phyloP scores from a whole-genome alignment of 2,113 vertebrate genomes.

The Phylloscopus trochilus region DNA sequence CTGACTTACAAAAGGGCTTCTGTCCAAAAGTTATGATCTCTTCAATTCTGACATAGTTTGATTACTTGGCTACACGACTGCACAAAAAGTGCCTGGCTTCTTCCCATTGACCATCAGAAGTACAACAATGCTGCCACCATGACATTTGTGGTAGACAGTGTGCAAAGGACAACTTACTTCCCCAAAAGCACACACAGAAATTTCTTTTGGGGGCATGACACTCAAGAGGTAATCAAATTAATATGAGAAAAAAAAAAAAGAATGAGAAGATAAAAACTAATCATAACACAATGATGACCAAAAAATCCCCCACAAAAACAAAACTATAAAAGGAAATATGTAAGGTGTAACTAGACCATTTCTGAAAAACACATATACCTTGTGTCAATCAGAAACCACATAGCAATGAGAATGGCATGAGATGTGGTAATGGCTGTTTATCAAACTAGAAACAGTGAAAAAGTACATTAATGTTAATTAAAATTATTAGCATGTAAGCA shows the following conservation, averaged over 20 bases:
- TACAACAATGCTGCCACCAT: not conserved
- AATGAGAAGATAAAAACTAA: not conserved
- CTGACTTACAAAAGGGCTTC: not conserved
- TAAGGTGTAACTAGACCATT: not conserved
- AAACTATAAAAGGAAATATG: not conserved
- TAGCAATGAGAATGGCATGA: not conserved
- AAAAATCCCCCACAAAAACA: not conserved
- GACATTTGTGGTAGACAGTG: not conserved
- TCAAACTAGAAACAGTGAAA: not conserved
- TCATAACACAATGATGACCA: not conserved
- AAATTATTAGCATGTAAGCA: not conserved
- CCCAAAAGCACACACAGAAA: fast-evolving
- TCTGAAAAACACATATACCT: not conserved
- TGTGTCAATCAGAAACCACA: not conserved
- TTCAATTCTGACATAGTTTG: not conserved
- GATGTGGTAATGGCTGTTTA: not conserved
- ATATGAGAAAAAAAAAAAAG: not conserved
- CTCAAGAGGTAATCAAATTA: not conserved
- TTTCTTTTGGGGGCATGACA: not conserved
- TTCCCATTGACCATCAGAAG: not conserved
- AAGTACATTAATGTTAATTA: not conserved
- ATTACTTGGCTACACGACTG: not conserved
- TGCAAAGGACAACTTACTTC: not conserved
- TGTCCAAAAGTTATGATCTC: not conserved
- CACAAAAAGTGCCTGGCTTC: not conserved